These are phyloP conservation scores for Podocnemis expansa DNA, from an alignment of 2,113 vertebrate genomes.

Conservation along the genomic window DNA sequence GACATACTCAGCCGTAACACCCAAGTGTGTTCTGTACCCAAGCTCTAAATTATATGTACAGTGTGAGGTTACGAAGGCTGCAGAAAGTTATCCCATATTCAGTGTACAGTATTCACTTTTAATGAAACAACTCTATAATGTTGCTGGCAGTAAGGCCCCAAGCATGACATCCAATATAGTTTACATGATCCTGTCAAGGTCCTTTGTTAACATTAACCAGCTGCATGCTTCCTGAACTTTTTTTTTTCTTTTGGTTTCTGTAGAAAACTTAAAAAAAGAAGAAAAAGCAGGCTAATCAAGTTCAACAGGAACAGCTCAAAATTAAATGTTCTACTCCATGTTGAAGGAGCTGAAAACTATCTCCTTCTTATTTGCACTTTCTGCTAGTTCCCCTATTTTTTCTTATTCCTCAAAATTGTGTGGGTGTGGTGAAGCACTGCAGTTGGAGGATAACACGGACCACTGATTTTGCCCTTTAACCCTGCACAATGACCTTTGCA, in stretches of 20 bases:
- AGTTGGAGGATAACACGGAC: constrained; percentile 79
- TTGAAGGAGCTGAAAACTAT: constrained; percentile 80
- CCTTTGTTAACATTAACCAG: constrained; percentile 82
- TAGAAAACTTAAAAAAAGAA: constrained; percentile 58
- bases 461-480: constrained; percentile 85
- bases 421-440: constrained; percentile 82
- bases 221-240: constrained; percentile 81
- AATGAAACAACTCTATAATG: constrained; percentile 73
- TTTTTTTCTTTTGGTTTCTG: constrained; percentile 74
- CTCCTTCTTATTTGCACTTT: constrained; percentile 90
- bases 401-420: constrained; percentile 78
- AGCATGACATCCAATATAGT: constrained; percentile 79
- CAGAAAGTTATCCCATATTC: constrained; percentile 82
- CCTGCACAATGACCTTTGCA: constrained; percentile 86
- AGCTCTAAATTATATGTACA: constrained; percentile 73
- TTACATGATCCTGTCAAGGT: constrained; percentile 83
- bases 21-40: constrained; percentile 76
- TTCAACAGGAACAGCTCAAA: constrained; percentile 75
- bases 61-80: constrained; percentile 81
- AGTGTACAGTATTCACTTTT: constrained; percentile 82
- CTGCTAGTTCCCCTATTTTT: constrained; percentile 81
- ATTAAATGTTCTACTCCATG: constrained; percentile 80
- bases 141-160: constrained; percentile 84
- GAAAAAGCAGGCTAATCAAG: constrained; percentile 70
- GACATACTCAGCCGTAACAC: constrained; percentile 75